Evolutionary conservation across 2,797 vertebrate genomes (phyloP).

Genomic region (Tenualosa thibaudeaui): DNA sequence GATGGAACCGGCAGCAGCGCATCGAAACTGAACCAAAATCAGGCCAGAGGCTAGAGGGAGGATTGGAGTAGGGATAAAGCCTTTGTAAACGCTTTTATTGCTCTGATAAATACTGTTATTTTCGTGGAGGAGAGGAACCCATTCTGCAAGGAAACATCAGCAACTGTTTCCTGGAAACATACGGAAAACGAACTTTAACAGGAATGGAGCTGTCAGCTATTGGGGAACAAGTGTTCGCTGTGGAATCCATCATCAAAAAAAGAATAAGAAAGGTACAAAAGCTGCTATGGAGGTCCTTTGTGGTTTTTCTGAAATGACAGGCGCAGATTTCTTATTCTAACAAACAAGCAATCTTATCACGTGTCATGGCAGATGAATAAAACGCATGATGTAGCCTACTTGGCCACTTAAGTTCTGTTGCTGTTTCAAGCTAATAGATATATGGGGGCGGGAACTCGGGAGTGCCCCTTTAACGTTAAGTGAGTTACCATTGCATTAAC

Average conservation of each 20-base stretch:
- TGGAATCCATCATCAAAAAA: slow-evolving; percentile 94
- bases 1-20: slow-evolving; percentile 47
- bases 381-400: not conserved
- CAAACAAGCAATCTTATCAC: not conserved
- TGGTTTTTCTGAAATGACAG: not conserved
- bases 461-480: slow-evolving; percentile 52
- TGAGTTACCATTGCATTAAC: slow-evolving; percentile 51
- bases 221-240: slow-evolving; percentile 97
- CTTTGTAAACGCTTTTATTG: not conserved
- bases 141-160: slow-evolving; percentile 6
- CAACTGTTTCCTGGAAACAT: slow-evolving; percentile 27
- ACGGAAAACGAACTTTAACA: slow-evolving; percentile 36
- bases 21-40: slow-evolving; percentile 50
- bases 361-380: not conserved
- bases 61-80: not conserved
- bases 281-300: not conserved
- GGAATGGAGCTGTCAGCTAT: slow-evolving; percentile 97
- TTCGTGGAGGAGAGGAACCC: slow-evolving; percentile 28
- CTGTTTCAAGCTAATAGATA: slow-evolving; percentile 27
- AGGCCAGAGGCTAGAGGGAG: slow-evolving; percentile 24
- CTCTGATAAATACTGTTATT: slow-evolving; percentile 24
- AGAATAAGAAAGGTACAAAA: slow-evolving; percentile 87
- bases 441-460: slow-evolving; percentile 51
- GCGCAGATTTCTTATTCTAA: not conserved
- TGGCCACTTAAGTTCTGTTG: not conserved